Evolutionary conservation across 2,888 invertebrate genomes (phyloP), one percentile per base, ranked within the genome.

Genomic region (Selenia dentaria): DNA sequence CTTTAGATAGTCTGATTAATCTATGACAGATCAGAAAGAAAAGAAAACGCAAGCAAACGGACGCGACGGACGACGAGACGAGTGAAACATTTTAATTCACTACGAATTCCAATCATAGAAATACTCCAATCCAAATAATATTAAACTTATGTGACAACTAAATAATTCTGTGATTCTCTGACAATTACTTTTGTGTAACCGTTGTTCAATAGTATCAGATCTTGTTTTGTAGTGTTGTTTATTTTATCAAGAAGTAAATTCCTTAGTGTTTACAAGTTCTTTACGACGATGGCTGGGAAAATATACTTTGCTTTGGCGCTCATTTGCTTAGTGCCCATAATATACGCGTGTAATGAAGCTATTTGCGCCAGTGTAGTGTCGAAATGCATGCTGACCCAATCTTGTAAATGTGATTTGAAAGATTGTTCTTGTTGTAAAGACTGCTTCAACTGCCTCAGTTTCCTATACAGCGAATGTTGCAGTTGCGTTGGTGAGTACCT

Each of bases 321-420:
- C 42, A 44, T 87, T 47, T 77, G 82, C 60, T 63, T 81, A 36
- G 72, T 85, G 46, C 84, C 87, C 1, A 78, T 90, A 62, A 70
- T 81, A 24, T 86, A 85, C 57, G 87, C 89, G 13, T 98, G 98
- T 81, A 98, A 98, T 79, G 98, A 98, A 88, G 96, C 97, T 16
- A 95, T 98, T 42, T 99, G 99, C 88, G 98, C 97, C 12, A 97
- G 97, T 70, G 95, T 98, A 40, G 99, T 99, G 35, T 98, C 97
- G 72, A 98, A 98, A 86, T 99, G 99, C 82, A 96, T 98, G 94
- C 91, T 99, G 54, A 98, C 98, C 8, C 97, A 98, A 79, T 96
- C 97, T 36, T 99, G 99, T 89, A 98, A 98, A 81, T 99, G 99
- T 84, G 97, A 98, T 78, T 91, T 97, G 66, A 95, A 94, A 70